phyloP scores from a whole-genome alignment of 2,113 vertebrate species.

The Syrmaticus mikado region DNA sequence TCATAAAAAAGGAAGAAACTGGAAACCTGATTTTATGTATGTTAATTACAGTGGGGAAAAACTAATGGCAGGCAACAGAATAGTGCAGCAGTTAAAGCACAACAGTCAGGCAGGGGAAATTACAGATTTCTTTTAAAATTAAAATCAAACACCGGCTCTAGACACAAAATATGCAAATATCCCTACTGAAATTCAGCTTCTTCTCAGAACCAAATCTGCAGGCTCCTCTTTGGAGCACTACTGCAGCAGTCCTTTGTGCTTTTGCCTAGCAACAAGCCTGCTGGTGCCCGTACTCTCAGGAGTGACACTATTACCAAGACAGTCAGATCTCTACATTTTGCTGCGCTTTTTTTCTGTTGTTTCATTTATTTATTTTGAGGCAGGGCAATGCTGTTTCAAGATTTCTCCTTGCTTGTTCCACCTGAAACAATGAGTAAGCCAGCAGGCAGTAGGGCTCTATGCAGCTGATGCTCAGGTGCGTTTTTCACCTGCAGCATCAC shows the following conservation, averaged over 20 bases:
- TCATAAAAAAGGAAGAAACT: background rate
- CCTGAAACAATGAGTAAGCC: background rate
- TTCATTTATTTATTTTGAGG: background rate
- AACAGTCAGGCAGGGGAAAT: background rate
- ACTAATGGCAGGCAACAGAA: background rate
- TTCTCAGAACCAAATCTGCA: conserved; percentile 22
- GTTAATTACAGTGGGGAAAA: background rate
- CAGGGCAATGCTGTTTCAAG: background rate
- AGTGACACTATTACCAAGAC: background rate
- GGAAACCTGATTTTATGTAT: background rate
- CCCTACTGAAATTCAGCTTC: background rate
- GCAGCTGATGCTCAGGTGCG: background rate
- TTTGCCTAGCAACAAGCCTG: conserved; percentile 62
- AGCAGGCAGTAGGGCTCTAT: background rate
- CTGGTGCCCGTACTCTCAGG: background rate
- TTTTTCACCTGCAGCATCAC: background rate
- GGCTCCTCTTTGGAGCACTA: background rate
- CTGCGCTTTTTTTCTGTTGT: background rate
- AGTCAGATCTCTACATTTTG: background rate
- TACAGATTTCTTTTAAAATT: conserved; percentile 3
- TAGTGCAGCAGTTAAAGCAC: background rate
- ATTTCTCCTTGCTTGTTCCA: background rate
- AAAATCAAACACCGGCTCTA: background rate
- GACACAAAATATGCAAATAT: background rate
- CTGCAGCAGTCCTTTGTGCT: conserved; percentile 6